Percentiles rank a stretch among this genome's conserved stretches.
phyloP scores from a whole-genome alignment of 2,113 vertebrate species.

The Lepisosteus oculatus region DNA sequence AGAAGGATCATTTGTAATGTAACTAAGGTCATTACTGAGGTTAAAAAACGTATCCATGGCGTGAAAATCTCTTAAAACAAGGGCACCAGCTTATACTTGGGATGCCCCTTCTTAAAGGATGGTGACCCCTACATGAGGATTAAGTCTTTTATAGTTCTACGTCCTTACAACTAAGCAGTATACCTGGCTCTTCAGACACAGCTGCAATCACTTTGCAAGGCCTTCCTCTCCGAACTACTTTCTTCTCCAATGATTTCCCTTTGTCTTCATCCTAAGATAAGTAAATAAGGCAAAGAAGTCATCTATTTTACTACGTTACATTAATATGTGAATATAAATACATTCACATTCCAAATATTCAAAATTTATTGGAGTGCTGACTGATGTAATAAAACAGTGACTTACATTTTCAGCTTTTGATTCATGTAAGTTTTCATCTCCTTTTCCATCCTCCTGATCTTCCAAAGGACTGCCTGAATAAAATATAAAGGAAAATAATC shows the following conservation, averaged over 20 bases:
- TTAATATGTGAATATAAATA: too few species aligned
- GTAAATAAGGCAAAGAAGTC: background rate
- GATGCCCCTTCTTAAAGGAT: too few species aligned
- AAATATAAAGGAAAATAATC: background rate
- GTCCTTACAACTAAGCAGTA: background rate
- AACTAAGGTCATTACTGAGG: too few species aligned
- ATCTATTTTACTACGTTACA: background rate
- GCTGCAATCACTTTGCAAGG: slow-evolving; percentile 40
- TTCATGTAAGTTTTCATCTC: slow-evolving; percentile 30
- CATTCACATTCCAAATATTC: too few species aligned
- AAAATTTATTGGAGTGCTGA: too few species aligned
- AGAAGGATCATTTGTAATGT: too few species aligned
- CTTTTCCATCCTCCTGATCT: slow-evolving; percentile 34
- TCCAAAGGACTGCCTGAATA: slow-evolving; percentile 38
- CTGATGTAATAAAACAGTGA: background rate
- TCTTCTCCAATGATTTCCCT: slow-evolving; percentile 43
- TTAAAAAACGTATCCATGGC: too few species aligned
- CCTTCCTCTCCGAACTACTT: slow-evolving; percentile 50
- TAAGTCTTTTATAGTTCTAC: too few species aligned
- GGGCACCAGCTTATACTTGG: too few species aligned
- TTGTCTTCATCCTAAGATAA: slow-evolving; percentile 44
- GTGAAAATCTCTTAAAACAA: too few species aligned
- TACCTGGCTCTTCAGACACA: slow-evolving; percentile 73
- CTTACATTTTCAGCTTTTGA: slow-evolving; percentile 45
- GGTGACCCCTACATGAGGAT: too few species aligned